These are phyloP conservation scores for Drosophila nr. medialis DNA, from an alignment of 2,888 invertebrate genomes.

Conservation along the genomic window DNA sequence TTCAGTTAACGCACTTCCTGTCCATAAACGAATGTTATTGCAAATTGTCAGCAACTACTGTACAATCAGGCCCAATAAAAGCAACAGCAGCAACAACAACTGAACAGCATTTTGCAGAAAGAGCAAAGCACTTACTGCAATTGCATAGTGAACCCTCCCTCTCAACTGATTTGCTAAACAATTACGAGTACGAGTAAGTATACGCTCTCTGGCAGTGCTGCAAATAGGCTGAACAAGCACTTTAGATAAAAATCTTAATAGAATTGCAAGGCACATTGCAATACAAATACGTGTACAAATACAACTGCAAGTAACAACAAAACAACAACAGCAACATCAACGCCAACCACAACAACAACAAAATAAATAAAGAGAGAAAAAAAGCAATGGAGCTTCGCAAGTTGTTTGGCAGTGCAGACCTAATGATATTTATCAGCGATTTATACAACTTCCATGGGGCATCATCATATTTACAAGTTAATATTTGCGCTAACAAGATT, in stretches of 20 bases:
- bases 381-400: slow-evolving; percentile 29
- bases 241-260: slow-evolving; percentile 82
- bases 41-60: slow-evolving; percentile 79
- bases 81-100: slow-evolving; percentile 28
- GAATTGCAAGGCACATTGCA: slow-evolving; percentile 79
- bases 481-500: slow-evolving; percentile 84
- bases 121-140: slow-evolving; percentile 38
- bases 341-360: not conserved
- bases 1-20: slow-evolving; percentile 37
- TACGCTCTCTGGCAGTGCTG: slow-evolving; percentile 50
- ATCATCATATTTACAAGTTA: slow-evolving; percentile 84
- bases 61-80: slow-evolving; percentile 65
- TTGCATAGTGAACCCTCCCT: slow-evolving; percentile 39
- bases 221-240: slow-evolving; percentile 79
- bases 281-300: slow-evolving; percentile 53
- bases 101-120: slow-evolving; percentile 20
- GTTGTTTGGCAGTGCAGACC: slow-evolving; percentile 43
- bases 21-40: slow-evolving; percentile 44
- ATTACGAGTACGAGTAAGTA: slow-evolving; percentile 60
- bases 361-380: slow-evolving; percentile 16
- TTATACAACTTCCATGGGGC: slow-evolving; percentile 81
- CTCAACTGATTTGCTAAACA: slow-evolving; percentile 79
- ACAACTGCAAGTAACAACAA: slow-evolving; percentile 32
- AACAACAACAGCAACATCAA: slow-evolving; percentile 18
- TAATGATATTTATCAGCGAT: slow-evolving; percentile 81